Base-by-base conservation (phyloP, 2,797 vertebrate species). In the Poeciliopsis gracilis region DNA sequence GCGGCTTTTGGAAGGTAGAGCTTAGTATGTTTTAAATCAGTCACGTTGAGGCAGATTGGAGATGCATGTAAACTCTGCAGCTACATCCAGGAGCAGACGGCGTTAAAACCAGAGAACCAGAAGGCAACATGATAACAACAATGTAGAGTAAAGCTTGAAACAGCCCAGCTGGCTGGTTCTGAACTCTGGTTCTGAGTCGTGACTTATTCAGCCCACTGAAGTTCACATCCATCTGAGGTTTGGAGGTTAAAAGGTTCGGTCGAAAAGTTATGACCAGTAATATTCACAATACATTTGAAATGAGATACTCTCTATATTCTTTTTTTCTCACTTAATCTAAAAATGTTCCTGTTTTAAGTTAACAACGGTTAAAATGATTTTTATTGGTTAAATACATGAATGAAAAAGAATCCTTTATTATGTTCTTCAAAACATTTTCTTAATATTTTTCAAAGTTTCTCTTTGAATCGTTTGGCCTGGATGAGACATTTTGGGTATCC, bases 151-250 rank as follows among this genome's bases (percentile, higher is more conserved):
- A 36, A 36, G 30, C 59, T 36, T 36, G 59, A 63, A 63, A 63
- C 59, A 36, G 18, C 30, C 59, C 30, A 36, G 30, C 30, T 36
- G 30, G 59, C 59, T 20, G 36, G 36, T 67, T 67, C 23, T 67
- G 33, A 41, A 11, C 63, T 66, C 36, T 23, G 33, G 45, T 46
- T 10, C 63, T 38, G 63, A 43, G 66, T 43, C 5, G 12, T 28
- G 12, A 69, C 38, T 69, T 43, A 43, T 43, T 69, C 67, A 70
- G 11, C 67, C 66, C 66, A 12, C 63, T 41, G 63, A 67, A 69
- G 38, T 69, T 69, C 23, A 69, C 38, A 43, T 69, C 63, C 38
- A 10, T 25, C 66, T 69, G 36, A 41, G 38, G 66, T 20, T 43
- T 69, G 41, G 36, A 13, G 38, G 38, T 25, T 69, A 69, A 69